Conservation (phyloP, 2,113 vertebrate species). For the Pica pica region DNA sequence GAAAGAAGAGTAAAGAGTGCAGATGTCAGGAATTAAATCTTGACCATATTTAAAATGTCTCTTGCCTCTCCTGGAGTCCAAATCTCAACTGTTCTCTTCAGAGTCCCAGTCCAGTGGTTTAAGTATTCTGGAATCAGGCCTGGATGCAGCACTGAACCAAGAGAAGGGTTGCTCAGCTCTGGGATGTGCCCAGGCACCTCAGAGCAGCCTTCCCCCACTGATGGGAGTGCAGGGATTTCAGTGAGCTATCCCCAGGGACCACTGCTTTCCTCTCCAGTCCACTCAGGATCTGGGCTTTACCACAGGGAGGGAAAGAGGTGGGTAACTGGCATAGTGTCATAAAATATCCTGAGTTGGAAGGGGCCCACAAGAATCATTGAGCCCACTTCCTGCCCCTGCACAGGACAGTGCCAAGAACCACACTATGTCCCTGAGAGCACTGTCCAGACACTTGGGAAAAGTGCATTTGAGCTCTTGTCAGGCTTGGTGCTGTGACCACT, state of each 20-base stretch:
- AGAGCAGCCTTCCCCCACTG: not conserved
- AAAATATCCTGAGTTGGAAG: not conserved
- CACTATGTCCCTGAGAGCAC: not conserved
- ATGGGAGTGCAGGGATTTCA: not conserved
- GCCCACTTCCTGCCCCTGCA: not conserved
- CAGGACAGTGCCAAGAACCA: not conserved
- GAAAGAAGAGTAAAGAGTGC: slow-evolving; percentile 20
- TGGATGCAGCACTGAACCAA: not conserved
- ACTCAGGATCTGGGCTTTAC: not conserved
- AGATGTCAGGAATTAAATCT: slow-evolving; percentile 19
- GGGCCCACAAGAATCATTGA: not conserved
- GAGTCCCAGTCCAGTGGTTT: not conserved
- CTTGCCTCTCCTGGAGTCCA: not conserved
- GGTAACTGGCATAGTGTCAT: too few species aligned
- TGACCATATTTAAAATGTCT: not conserved
- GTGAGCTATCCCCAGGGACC: not conserved
- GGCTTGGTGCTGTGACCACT: too few species aligned
- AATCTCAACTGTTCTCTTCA: not conserved
- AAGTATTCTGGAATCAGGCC: not conserved
- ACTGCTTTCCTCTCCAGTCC: not conserved
- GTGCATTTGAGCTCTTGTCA: not conserved
- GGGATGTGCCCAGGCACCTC: accelerated
- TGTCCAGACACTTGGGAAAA: not conserved
- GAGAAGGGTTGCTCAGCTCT: not conserved
- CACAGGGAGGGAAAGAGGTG: not conserved